Base-by-base conservation (phyloP, 2,113 vertebrate genomes). In the Neofelis nebulosa region DNA sequence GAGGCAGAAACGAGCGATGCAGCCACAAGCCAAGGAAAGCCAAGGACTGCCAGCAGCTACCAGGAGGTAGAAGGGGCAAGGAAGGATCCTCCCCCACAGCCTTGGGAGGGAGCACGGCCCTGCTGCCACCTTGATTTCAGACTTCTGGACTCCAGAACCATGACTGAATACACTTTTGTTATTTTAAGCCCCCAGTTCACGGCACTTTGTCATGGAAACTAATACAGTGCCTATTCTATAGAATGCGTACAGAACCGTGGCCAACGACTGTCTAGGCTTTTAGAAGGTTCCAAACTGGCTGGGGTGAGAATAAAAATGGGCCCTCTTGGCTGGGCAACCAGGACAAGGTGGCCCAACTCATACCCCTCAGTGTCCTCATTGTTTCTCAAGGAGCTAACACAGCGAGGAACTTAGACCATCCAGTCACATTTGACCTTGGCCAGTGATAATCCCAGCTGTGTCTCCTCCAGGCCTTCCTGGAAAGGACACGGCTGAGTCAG, bases 31-130 rank as follows among this genome's bases (percentile, higher is more conserved):
- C 74, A 14, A 41, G 36, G 27, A 52, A 33, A 0, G 7, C n/a
- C 41, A 29, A 38, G 27, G 29, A 5, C 9, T 0, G n/a, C 15
- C 0, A 2, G 55, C 11, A 4, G 25, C 4, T 50, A 19, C 36
- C 33, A 21, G 45, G 11, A 52, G 29, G 68, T 16, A 19, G 11
- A 52, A 10, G 8, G 33, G 29, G 9, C 38, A 5, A 29, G 88
- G 79, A 36, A 52, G 52, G 29, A 25, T 3, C 21, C 18, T 89
- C 14, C 41, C 7, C 15, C 0, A 4, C 21, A 55, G 78, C 25
- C 61, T 14, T 18, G 7, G 3, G 74, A 50, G 27, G 29, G 45
- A 33, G 33, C 7, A 1, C 0, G 0, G 76, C 19, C 48, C 33
- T 31, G 55, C 23, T 2, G 7, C 88, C 16, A 33, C 55, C 90